These are phyloP conservation scores for Monopis laevigella DNA, from an alignment of 2,888 invertebrate genomes.

Conservation along the genomic window DNA sequence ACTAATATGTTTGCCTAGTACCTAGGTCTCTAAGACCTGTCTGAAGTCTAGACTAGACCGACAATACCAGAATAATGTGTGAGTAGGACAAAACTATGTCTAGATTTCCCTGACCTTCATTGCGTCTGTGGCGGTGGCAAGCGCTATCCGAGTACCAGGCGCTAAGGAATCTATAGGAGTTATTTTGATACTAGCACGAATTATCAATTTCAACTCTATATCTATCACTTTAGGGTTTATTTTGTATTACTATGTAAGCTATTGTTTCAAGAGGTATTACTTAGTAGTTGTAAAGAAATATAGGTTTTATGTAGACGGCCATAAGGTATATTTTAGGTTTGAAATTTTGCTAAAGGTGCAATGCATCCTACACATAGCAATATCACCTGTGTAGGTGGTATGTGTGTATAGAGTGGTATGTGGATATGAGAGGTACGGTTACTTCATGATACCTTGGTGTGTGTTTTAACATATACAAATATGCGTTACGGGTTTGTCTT, in stretches of 20 bases:
- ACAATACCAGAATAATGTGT: slow-evolving; percentile 3
- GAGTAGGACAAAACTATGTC: not conserved
- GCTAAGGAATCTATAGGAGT: not conserved
- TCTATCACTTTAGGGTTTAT: not conserved
- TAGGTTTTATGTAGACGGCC: not conserved
- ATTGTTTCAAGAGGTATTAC: not conserved
- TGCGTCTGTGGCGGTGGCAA: slow-evolving; percentile 1
- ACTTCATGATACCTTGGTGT: too few species aligned
- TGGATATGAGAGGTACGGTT: slow-evolving; percentile 8
- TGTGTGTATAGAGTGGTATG: slow-evolving; percentile 6
- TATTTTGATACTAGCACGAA: not conserved
- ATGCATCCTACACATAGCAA: not conserved
- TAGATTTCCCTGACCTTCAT: slow-evolving; percentile 9
- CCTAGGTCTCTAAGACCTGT: slow-evolving; percentile 3
- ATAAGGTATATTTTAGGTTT: not conserved
- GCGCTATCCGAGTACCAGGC: slow-evolving; percentile 2
- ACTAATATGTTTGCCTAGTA: slow-evolving; percentile 4
- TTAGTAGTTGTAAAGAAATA: not conserved
- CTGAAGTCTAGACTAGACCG: slow-evolving; percentile 12
- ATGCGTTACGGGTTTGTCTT: too few species aligned
- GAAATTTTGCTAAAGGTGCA: not conserved
- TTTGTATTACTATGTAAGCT: not conserved
- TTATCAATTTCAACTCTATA: not conserved
- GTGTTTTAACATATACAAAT: slow-evolving; percentile 1
- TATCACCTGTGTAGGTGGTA: slow-evolving; percentile 5